A percentile compares a stretch with the other conserved stretches of the same genome.
These are phyloP conservation scores for Dunckerocampus dactyliophorus DNA, from an alignment of 2,113 vertebrate genomes.

Conservation along the genomic window DNA sequence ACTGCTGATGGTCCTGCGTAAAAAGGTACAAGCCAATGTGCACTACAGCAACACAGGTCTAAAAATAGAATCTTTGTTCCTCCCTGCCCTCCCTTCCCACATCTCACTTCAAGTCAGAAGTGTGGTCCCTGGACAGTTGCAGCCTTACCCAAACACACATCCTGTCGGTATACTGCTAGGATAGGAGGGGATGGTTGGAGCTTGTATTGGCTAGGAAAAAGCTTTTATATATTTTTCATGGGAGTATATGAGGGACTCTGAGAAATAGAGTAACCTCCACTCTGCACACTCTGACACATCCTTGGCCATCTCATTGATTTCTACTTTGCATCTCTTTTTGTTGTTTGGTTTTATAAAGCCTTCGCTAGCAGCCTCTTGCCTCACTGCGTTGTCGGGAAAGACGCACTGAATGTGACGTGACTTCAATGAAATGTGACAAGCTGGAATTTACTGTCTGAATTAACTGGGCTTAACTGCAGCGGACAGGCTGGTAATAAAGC, in stretches of 20 bases:
- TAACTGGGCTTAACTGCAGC: constrained; percentile 41
- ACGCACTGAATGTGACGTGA: constrained; percentile 29
- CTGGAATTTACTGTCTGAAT: constrained; percentile 57
- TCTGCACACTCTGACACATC: too few species aligned
- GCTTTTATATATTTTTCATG: constrained; percentile 26
- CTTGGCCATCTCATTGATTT: constrained; percentile 12
- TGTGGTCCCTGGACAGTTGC: constrained; percentile 62
- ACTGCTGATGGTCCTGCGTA: neutral
- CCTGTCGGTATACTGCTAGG: constrained; percentile 7
- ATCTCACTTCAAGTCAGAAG: constrained; percentile 58
- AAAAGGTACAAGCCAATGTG: constrained; percentile 23
- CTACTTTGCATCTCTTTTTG: too few species aligned
- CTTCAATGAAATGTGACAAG: constrained; percentile 52
- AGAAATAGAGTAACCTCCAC: neutral
- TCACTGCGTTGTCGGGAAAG: constrained; percentile 26
- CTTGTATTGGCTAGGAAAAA: constrained; percentile 31
- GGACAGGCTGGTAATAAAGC: constrained; percentile 51
- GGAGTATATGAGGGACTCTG: constrained; percentile 16
- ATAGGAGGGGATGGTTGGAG: constrained; percentile 31
- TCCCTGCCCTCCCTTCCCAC: constrained; percentile 44
- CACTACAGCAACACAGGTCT: constrained; percentile 60
- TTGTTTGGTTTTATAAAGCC: constrained; percentile 2
- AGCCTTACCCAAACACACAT: constrained; percentile 25
- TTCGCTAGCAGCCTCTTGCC: constrained; percentile 18
- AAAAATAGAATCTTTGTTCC: constrained; percentile 70